Evolutionary conservation across 2,888 invertebrate genomes (phyloP).

Genomic region (Tryphoninae sp.): DNA sequence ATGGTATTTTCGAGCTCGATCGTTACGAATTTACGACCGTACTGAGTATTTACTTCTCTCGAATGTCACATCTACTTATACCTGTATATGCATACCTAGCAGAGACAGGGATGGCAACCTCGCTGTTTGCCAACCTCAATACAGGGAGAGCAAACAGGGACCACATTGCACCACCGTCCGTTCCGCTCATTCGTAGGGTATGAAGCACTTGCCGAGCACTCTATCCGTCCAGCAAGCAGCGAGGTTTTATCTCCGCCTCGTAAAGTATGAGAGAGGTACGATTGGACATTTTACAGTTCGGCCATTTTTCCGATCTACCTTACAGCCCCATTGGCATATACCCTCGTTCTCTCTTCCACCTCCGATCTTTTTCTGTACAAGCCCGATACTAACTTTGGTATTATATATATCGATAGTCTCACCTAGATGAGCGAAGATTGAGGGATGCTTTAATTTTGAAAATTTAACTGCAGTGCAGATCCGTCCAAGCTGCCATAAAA

Average conservation of each 20-base stretch:
- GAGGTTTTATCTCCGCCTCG: constrained; percentile 45
- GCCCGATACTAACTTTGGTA: neutral
- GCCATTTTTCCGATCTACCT: constrained; percentile 38
- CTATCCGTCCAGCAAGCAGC: constrained; percentile 17
- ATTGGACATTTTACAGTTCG: constrained; percentile 51
- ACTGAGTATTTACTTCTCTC: constrained; percentile 31
- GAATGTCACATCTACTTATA: constrained; percentile 5
- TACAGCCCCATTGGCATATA: constrained; percentile 4
- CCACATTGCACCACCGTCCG: neutral
- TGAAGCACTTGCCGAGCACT: constrained; percentile 20
- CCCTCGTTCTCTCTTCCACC: neutral
- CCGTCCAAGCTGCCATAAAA: neutral
- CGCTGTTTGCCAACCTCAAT: constrained; percentile 13
- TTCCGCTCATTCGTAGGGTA: constrained; percentile 10
- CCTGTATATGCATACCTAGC: neutral
- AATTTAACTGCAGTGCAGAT: neutral
- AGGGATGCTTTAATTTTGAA: neutral
- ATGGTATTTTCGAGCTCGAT: constrained; percentile 34
- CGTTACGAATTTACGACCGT: constrained; percentile 58
- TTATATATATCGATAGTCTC: neutral
- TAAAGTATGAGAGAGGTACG: constrained; percentile 43
- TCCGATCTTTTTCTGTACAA: neutral
- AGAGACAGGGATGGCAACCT: neutral
- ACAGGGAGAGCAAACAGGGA: constrained; percentile 2
- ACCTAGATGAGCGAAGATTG: neutral